phyloP scores from a whole-genome alignment of 1,140 invertebrate species.

The Eulimnadia texana region DNA sequence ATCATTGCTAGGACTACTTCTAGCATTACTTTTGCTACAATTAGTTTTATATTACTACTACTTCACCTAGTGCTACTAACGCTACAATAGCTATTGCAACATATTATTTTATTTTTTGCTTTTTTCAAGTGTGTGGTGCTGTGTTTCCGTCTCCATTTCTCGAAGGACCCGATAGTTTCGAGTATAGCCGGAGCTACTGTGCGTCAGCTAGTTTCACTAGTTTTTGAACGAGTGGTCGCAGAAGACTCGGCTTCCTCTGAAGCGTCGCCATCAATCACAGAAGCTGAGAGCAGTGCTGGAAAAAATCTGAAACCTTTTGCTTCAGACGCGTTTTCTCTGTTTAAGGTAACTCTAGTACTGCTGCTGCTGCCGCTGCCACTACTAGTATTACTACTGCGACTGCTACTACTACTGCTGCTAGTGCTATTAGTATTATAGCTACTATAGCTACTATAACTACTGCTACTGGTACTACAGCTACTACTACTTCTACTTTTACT shows the following conservation, averaged over 20 bases:
- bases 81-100: too few relatives aligned
- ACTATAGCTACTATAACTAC: too few relatives aligned
- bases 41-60: too few relatives aligned
- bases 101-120: constrained; percentile 26
- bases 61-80: too few relatives aligned
- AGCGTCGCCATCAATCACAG: neutral
- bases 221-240: constrained; percentile 84
- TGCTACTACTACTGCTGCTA: too few relatives aligned
- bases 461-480: too few relatives aligned
- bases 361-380: neutral
- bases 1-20: too few relatives aligned
- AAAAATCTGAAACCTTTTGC: constrained; percentile 74
- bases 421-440: too few relatives aligned
- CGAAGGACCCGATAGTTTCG: constrained; percentile 82
- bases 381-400: too few relatives aligned
- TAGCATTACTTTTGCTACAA: too few relatives aligned
- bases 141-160: constrained; percentile 87
- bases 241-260: constrained; percentile 42
- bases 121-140: constrained; percentile 91
- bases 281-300: constrained; percentile 50
- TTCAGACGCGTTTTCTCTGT: constrained; percentile 85
- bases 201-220: constrained; percentile 83
- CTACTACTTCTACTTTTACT: too few relatives aligned
- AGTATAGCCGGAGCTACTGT: constrained; percentile 96
- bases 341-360: constrained; percentile 52